phyloP scores from a whole-genome alignment of 2,888 invertebrate genomes.

The Reticulitermes lucifugus region DNA sequence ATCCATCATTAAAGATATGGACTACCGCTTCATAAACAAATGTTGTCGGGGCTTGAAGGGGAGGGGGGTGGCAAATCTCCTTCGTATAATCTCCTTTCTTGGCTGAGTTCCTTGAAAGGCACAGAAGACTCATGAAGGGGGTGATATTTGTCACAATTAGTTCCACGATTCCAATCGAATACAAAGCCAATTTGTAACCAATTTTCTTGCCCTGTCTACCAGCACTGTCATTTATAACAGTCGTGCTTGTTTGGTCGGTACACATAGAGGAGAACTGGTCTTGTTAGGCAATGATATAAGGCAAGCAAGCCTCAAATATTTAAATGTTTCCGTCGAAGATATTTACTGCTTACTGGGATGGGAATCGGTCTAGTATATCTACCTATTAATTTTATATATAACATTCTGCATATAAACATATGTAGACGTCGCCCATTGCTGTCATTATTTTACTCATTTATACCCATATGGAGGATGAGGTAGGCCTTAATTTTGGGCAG shows the following conservation, averaged over 20 bases:
- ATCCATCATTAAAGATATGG: conserved; percentile 32
- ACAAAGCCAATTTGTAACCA: conserved; percentile 45
- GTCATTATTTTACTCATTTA: not conserved
- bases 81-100: conserved; percentile 21
- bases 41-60: not conserved
- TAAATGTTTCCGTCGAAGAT: not conserved
- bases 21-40: conserved; percentile 38
- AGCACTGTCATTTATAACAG: conserved; percentile 32
- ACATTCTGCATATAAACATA: not conserved
- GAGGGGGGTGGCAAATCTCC: conserved; percentile 4
- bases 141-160: conserved; percentile 49
- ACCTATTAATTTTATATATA: not conserved
- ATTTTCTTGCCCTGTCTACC: conserved; percentile 40
- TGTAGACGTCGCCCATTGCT: not conserved
- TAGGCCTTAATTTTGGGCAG: not conserved
- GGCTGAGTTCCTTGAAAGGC: not conserved
- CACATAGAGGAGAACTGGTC: not conserved
- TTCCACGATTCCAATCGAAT: conserved; percentile 48
- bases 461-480: not conserved
- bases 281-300: conserved; percentile 14
- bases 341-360: not conserved
- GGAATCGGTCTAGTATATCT: not conserved
- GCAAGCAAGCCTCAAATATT: not conserved
- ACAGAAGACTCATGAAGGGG: not conserved
- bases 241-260: conserved; percentile 1